These are phyloP conservation scores for Lagodon rhomboides DNA, from an alignment of 2,797 vertebrate genomes.

Conservation along the genomic window DNA sequence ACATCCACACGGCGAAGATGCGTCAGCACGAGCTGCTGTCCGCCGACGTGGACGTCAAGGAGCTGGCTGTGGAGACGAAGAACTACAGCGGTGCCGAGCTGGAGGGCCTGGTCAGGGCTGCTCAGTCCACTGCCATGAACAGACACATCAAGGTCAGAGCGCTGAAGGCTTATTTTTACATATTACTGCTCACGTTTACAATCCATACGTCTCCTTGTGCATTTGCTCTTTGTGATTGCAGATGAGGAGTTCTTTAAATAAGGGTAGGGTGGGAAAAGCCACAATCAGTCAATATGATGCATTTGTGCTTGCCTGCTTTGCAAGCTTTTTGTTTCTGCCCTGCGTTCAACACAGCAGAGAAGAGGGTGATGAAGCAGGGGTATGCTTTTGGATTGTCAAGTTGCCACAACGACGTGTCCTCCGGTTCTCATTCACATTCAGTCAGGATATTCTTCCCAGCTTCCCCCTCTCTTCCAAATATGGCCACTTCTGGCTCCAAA, in stretches of 20 bases:
- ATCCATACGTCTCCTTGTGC: background rate
- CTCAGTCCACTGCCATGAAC: conserved; percentile 98
- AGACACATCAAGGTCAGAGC: conserved; percentile 94
- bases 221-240: background rate
- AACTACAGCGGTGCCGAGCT: conserved; percentile 97
- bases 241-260: background rate
- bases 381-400: no score
- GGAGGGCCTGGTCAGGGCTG: conserved; percentile 95
- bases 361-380: no score
- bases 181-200: background rate
- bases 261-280: background rate
- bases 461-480: no score
- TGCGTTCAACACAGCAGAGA: no score
- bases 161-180: background rate
- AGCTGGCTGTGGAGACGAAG: conserved; percentile 93
- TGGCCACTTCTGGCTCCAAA: no score
- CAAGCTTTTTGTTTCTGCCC: background rate
- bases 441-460: no score
- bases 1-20: conserved; percentile 96
- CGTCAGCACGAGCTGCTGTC: conserved; percentile 88
- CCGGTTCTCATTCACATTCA: no score
- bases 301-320: background rate
- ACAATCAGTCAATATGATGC: background rate
- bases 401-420: no score
- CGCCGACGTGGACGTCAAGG: conserved; percentile 88